Percentiles rank a stretch among this genome's conserved stretches.
Evolutionary conservation across 2,888 invertebrate species (phyloP).

Genomic region (Volucella zonaria): DNA sequence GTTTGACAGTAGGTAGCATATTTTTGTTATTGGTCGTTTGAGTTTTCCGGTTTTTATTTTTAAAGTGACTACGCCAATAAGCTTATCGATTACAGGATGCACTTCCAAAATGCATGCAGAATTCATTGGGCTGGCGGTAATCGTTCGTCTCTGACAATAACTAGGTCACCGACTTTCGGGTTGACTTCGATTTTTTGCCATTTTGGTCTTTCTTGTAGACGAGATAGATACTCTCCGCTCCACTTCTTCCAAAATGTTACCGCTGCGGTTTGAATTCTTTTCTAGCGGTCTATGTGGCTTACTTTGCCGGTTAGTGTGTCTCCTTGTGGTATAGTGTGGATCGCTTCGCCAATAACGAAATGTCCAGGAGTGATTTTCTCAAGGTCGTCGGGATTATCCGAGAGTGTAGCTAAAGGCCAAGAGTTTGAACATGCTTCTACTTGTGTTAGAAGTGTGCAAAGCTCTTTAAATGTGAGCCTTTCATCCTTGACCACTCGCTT

Average conservation of each 20-base stretch:
- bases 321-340: not conserved
- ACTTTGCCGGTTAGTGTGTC: not conserved
- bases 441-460: constrained; percentile 10
- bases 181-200: too few relatives aligned
- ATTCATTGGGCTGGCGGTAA: not conserved
- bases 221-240: constrained; percentile 19
- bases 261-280: not conserved
- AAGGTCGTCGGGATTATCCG: constrained; percentile 1
- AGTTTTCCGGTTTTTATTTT: too few relatives aligned
- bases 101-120: too few relatives aligned
- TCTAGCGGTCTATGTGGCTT: constrained; percentile 5
- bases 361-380: constrained; percentile 15
- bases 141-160: not conserved
- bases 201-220: constrained; percentile 18
- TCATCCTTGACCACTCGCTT: too few relatives aligned
- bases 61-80: too few relatives aligned
- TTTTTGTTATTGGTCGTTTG: too few relatives aligned
- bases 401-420: not conserved
- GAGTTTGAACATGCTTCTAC: constrained; percentile 12
- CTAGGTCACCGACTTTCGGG: not conserved
- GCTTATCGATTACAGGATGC: too few relatives aligned
- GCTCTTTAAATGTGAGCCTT: constrained; percentile 1
- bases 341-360: constrained; percentile 5
- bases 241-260: constrained; percentile 23
- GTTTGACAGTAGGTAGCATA: too few relatives aligned